phyloP scores from a whole-genome alignment of 2,888 invertebrate species.

The Physocephala rufipes region DNA sequence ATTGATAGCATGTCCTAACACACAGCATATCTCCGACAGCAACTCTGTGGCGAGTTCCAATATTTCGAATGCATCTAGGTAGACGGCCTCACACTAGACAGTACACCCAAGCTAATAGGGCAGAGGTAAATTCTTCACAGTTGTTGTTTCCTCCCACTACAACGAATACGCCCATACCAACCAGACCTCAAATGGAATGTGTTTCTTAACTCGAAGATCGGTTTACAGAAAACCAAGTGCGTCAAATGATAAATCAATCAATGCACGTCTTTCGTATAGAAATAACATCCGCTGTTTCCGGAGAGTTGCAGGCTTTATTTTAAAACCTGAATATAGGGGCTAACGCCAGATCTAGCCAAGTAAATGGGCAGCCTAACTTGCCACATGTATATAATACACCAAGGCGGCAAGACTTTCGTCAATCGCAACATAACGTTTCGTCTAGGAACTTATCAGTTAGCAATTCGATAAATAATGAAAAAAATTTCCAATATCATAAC shows the following conservation, averaged over 20 bases:
- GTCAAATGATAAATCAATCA: conserved; percentile 1
- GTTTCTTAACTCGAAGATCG: too few relatives aligned
- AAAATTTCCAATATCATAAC: conserved; percentile 27
- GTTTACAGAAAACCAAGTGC: conserved; percentile 8
- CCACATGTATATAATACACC: not conserved
- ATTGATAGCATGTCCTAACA: not conserved
- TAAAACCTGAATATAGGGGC: not conserved
- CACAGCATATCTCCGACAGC: not conserved
- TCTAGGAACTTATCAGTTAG: not conserved
- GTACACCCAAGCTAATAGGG: not conserved
- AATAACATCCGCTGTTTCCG: not conserved
- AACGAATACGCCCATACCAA: not conserved
- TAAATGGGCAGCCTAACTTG: not conserved
- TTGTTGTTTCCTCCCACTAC: not conserved
- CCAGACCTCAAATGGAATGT: not conserved
- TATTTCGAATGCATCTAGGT: not conserved
- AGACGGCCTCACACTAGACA: not conserved
- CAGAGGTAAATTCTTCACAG: not conserved
- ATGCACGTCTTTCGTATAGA: not conserved
- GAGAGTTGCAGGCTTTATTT: conserved; percentile 11
- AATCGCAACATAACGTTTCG: not conserved
- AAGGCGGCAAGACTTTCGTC: not conserved
- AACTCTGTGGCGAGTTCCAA: not conserved
- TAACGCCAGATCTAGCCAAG: not conserved
- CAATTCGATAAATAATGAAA: conserved; percentile 14